phyloP scores from a whole-genome alignment of 2,888 invertebrate genomes.

The Hyposoter didymator region DNA sequence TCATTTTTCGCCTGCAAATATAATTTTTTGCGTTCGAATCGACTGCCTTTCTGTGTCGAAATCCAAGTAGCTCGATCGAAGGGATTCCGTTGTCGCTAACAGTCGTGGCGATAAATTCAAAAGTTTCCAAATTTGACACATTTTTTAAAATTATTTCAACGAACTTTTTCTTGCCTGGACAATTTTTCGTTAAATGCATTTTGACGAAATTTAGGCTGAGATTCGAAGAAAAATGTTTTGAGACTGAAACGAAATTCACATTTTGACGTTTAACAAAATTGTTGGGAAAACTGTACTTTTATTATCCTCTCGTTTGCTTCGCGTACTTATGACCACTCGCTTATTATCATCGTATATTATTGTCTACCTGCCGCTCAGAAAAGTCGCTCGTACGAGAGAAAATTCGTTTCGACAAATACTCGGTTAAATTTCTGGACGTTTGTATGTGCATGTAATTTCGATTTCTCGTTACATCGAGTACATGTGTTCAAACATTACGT shows the following conservation, averaged over 20 bases:
- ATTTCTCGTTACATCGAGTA: neutral
- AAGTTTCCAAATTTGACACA: neutral
- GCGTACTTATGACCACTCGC: conserved; percentile 20
- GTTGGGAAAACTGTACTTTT: neutral
- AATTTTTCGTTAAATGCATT: neutral
- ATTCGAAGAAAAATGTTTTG: neutral
- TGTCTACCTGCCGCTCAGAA: neutral
- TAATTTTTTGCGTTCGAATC: no score
- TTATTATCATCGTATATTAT: conserved; percentile 28
- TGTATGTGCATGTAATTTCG: neutral
- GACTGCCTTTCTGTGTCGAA: no score
- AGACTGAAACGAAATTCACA: neutral
- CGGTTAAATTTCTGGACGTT: neutral
- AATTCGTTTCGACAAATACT: neutral
- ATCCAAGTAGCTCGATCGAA: no score
- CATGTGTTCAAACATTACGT: neutral
- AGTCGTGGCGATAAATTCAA: neutral
- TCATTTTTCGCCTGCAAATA: no score
- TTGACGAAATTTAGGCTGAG: neutral
- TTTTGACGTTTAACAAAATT: neutral
- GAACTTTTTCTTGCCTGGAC: neutral
- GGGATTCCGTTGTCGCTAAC: no score
- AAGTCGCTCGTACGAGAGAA: conserved; percentile 3
- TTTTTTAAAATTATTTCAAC: neutral
- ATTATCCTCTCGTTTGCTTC: conserved; percentile 19